Evolutionary conservation across 2,888 invertebrate species (phyloP).

Genomic region (Dynastes maya): DNA sequence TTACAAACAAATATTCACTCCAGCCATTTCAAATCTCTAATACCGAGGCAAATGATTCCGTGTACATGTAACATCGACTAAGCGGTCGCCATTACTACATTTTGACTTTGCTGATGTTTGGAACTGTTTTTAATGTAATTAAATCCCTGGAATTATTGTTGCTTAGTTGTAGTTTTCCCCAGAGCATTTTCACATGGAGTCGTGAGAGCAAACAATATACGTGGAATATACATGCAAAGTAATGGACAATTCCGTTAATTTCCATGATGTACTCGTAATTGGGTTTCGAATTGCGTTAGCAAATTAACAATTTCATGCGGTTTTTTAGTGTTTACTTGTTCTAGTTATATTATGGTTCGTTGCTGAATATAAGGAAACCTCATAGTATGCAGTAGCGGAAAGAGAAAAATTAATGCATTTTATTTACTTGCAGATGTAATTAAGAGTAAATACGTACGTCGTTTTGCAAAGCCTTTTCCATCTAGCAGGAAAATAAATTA

Average conservation of each 20-base stretch:
- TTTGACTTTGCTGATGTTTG: constrained; percentile 18
- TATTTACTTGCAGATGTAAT: too few species aligned
- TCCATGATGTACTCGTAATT: constrained; percentile 5
- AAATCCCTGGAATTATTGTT: constrained; percentile 22
- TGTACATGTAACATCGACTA: not conserved
- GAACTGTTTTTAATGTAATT: constrained; percentile 30
- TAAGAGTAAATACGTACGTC: too few species aligned
- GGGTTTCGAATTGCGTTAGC: constrained; percentile 13
- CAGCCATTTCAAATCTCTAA: not conserved
- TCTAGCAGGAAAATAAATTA: too few species aligned
- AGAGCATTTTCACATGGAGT: constrained; percentile 6
- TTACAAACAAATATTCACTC: too few species aligned
- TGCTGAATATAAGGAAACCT: too few species aligned
- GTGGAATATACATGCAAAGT: not conserved
- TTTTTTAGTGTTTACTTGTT: not conserved
- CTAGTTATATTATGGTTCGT: not conserved
- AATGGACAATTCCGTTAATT: constrained; percentile 13
- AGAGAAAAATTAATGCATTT: too few species aligned
- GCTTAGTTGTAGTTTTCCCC: constrained; percentile 33
- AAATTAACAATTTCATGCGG: not conserved
- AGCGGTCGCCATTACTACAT: not conserved
- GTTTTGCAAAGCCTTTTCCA: too few species aligned
- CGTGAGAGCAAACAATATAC: not conserved
- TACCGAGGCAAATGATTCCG: not conserved
- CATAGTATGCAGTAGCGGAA: too few species aligned